Conservation (phyloP, 2,888 invertebrate genomes). For the Bombyx huttoni region DNA sequence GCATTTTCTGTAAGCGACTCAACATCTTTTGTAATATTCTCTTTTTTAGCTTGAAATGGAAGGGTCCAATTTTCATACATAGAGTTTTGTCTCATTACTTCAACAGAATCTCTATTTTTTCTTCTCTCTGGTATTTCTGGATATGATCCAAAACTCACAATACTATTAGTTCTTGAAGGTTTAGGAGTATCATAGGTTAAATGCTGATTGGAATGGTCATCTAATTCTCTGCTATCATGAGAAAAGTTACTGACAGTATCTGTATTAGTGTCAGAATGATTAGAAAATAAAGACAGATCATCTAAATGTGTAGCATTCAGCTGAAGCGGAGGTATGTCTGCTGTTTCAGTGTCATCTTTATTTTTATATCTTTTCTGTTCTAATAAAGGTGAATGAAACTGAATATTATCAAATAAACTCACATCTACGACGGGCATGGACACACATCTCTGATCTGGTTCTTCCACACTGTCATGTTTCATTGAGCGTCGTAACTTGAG, state of each 20-base stretch:
- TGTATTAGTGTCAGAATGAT: slow-evolving; percentile 46
- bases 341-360: slow-evolving; percentile 18
- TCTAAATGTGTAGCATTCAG: slow-evolving; percentile 43
- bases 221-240: slow-evolving; percentile 39
- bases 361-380: slow-evolving; percentile 46
- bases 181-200: slow-evolving; percentile 54
- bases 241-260: slow-evolving; percentile 49
- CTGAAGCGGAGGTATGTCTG: slow-evolving; percentile 29
- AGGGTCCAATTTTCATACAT: slow-evolving; percentile 56
- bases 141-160: slow-evolving; percentile 30
- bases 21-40: slow-evolving; percentile 4
- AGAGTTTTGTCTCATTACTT: slow-evolving; percentile 46
- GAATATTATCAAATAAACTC: slow-evolving; percentile 75
- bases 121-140: slow-evolving; percentile 46
- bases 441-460: slow-evolving; percentile 52
- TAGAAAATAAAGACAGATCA: slow-evolving; percentile 48
- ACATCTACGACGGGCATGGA: slow-evolving; percentile 72
- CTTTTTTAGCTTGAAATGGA: slow-evolving; percentile 19
- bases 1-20: slow-evolving; percentile 4
- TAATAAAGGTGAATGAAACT: slow-evolving; percentile 75
- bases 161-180: slow-evolving; percentile 40
- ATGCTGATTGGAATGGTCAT: slow-evolving; percentile 27
- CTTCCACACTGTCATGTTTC: slow-evolving; percentile 26
- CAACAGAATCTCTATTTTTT: slow-evolving; percentile 31
- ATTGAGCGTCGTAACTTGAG: slow-evolving; percentile 49